Evolutionary conservation across 1,140 invertebrate genomes (phyloP), one percentile per base, ranked within the genome.

Genomic region (Hyles vespertilio): DNA sequence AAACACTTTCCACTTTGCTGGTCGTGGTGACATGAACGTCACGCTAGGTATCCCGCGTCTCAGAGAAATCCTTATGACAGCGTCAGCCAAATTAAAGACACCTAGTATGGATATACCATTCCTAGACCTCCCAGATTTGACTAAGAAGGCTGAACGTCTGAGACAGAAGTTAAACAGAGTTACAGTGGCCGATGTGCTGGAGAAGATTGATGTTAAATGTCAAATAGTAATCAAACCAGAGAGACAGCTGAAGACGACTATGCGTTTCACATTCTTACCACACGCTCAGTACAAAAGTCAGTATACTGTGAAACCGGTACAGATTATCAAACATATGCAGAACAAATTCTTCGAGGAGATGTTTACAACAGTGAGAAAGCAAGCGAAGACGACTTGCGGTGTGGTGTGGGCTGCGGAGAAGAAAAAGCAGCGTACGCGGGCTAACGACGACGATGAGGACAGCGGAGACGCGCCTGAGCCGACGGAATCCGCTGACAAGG

Each of bases 1-100:
- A 64, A 99, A 99, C 77, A 99, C 99, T 43, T 99, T 99, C 89
- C 99, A 99, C 83, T 99, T 99, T 90, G 98, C 99, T 70, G 99
- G 99, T 85, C 93, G 98, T 90, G 98, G 98, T 91, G 99, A 99
- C 89, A 99, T 99, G 98, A 99, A 99, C 87, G 98, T 99, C 0
- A 99, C 99, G 0, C 90, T 99, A 1, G 98, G 97, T 92, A 99
- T 99, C 69, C 98, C 98, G 0, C 92, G 98, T 70, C 89, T 99
- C 2, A 90, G 98, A 75, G 99, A 99, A 92, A 98, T 99, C 65
- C 89, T 99, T 0, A 99, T 99, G 97, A 95, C 96, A 67, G 98
- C 97, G 0, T 96, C 96, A 1, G 93, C 93, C 9, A 95, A 94
- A 50, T 96, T 99, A 10, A 97, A 98, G 86, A 99, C 98, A 10